These are phyloP conservation scores for Podabrus alpinus DNA, from an alignment of 2,888 invertebrate genomes.

Conservation along the genomic window DNA sequence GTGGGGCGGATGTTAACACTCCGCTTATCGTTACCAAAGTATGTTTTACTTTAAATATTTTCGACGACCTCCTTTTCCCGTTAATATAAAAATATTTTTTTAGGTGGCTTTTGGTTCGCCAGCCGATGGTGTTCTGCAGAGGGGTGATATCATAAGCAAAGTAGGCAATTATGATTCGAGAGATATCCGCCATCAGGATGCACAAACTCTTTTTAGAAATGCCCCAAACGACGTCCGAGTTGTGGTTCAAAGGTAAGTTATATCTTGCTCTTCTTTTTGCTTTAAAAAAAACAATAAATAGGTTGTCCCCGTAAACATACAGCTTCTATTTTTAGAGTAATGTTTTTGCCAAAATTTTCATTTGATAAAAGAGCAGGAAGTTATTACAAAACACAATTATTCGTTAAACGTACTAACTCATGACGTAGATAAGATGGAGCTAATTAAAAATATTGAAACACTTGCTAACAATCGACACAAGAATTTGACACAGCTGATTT, in stretches of 20 bases:
- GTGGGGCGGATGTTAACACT: conserved; percentile 83
- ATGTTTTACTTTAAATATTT: conserved; percentile 50
- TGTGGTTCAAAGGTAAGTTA: conserved; percentile 77
- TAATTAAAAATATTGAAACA: background rate
- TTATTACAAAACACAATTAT: conserved; percentile 2
- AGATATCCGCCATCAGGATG: conserved; percentile 88
- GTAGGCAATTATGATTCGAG: conserved; percentile 88
- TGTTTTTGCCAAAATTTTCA: conserved; percentile 16
- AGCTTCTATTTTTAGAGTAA: background rate
- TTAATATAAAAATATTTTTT: conserved; percentile 15
- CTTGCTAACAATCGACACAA: background rate
- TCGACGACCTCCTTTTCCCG: background rate
- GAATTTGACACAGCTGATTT: background rate
- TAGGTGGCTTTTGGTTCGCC: conserved; percentile 89
- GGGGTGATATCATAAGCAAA: conserved; percentile 90
- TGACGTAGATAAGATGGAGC: background rate
- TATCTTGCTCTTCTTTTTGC: background rate
- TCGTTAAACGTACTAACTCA: background rate
- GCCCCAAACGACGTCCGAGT: conserved; percentile 79
- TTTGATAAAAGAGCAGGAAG: conserved; percentile 15
- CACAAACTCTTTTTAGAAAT: conserved; percentile 84
- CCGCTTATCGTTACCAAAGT: conserved; percentile 90
- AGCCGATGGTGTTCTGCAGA: conserved; percentile 80
- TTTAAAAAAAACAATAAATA: conserved; percentile 8
- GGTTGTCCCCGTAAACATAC: background rate